Base-by-base conservation (phyloP, 2,113 vertebrate genomes). In the Pyrgilauda ruficollis region DNA sequence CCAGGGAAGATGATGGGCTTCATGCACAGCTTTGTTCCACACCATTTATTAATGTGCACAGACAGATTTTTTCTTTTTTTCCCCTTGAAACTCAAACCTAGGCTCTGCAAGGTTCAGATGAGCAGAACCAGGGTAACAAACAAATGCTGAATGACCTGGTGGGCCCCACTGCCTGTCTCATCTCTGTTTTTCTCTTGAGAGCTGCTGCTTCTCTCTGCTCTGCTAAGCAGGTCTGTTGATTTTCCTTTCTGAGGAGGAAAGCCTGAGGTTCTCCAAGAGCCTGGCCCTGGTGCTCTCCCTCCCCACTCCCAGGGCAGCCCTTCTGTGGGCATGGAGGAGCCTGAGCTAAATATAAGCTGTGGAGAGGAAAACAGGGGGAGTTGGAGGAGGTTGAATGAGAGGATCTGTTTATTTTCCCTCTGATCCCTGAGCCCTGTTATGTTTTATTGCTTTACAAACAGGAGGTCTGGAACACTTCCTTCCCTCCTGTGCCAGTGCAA, bases 371-470 rank as follows among this genome's bases (percentile, higher is more conserved):
- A 63, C 1, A 18, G 30, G 33, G 39, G 61, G 64, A 37, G 13
- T 33, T 15, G 17, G 37, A 49, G 61, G 44, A 68, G 79, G 13
- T 16, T 31, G 72, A 84, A 35, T 0, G 6, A 83, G 88, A 73
- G 68, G 47, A 90, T 93, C 82, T 96, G 83, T 93, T 96, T 94
- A 79, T 93, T 96, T 96, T 90, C 72, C 64, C 53, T 95, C 93
- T 83, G 94, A 93, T 96, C 93, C 93, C 91, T 83, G 79, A 94
- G 87, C 75, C 84, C 90, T 91, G 72, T 56, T 90, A 74, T 59
- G 72, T 91, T 95, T 93, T 96, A 96, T 55, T 87, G 88, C 94
- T 93, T 80, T 78, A 83, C 93, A 93, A 92, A 95, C 92, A 96
- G 90, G 90, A 95, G 72, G 85, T 86, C 94, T 94, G 88, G 85